phyloP scores from a whole-genome alignment of 2,113 vertebrate species.

The Rissa tridactyla region DNA sequence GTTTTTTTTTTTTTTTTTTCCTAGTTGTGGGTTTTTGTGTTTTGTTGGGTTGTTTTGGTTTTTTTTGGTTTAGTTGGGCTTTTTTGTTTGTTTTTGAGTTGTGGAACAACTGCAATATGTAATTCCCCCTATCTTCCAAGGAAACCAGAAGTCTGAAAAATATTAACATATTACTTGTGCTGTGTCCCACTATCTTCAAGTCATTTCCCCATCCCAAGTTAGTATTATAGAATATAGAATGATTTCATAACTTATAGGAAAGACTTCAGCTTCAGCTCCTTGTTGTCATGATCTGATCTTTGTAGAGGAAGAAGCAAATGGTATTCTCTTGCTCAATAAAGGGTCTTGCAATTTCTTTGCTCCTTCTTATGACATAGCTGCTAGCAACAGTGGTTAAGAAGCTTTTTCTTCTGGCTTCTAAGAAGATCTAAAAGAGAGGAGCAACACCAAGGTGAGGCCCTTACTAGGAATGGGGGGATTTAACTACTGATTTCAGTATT shows the following conservation, averaged over 20 bases:
- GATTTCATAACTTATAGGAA: not conserved
- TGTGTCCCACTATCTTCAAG: not conserved
- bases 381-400: not conserved
- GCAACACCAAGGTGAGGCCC: not conserved
- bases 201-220: not conserved
- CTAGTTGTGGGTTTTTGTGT: not conserved
- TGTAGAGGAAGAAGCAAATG: not conserved
- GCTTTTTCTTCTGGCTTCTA: not conserved
- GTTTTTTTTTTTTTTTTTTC: too few species aligned
- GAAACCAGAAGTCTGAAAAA: not conserved
- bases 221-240: not conserved
- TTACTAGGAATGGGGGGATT: not conserved
- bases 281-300: not conserved
- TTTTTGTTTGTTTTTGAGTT: not conserved
- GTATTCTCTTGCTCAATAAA: not conserved
- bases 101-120: not conserved
- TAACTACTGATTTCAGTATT: not conserved
- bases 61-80: too few species aligned
- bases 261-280: not conserved
- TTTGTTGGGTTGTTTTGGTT: not conserved
- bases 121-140: not conserved
- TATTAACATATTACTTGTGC: not conserved
- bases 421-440: not conserved
- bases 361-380: not conserved
- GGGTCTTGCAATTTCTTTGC: rapidly evolving